Percentiles rank a stretch among this genome's conserved stretches.
Evolutionary conservation across 2,797 vertebrate species (phyloP).

Genomic region (Phoxinus dragarum): DNA sequence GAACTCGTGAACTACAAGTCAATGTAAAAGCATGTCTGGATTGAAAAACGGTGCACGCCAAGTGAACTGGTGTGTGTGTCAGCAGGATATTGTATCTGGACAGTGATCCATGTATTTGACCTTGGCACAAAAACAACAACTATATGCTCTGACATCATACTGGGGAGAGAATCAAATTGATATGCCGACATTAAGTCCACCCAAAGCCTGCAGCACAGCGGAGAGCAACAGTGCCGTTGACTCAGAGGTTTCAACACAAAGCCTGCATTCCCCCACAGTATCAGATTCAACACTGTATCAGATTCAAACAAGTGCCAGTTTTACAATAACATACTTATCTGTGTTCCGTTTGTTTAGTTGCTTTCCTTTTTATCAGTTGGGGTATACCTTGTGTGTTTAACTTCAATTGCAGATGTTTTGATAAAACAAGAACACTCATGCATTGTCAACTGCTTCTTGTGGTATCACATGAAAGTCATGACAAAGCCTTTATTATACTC

Average conservation of each 20-base stretch:
- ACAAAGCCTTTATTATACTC: conserved; percentile 3
- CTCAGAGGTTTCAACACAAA: conserved; percentile 16
- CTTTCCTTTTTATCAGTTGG: not conserved
- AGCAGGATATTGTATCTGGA: not conserved
- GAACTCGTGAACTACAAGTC: not conserved
- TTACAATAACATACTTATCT: conserved; percentile 10
- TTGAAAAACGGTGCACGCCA: not conserved
- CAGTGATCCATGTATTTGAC: conserved; percentile 34
- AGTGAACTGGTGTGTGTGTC: not conserved
- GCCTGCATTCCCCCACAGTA: conserved; percentile 23
- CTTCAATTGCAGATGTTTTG: not conserved
- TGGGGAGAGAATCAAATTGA: conserved; percentile 16
- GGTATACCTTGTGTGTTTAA: conserved; percentile 9
- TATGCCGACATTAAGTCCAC: conserved; percentile 27
- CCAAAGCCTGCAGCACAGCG: conserved; percentile 3
- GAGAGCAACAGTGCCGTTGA: conserved; percentile 16
- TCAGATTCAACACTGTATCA: conserved; percentile 32
- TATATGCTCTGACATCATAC: conserved; percentile 9
- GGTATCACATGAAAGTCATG: not conserved
- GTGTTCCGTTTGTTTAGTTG: conserved; percentile 18
- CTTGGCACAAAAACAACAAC: conserved; percentile 9
- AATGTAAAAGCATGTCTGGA: conserved; percentile 11
- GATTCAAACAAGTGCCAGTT: conserved; percentile 31
- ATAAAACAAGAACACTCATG: not conserved
- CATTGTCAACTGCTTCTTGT: conserved; percentile 6